phyloP scores from a whole-genome alignment of 2,888 invertebrate genomes.

The Ophion ventricosus region DNA sequence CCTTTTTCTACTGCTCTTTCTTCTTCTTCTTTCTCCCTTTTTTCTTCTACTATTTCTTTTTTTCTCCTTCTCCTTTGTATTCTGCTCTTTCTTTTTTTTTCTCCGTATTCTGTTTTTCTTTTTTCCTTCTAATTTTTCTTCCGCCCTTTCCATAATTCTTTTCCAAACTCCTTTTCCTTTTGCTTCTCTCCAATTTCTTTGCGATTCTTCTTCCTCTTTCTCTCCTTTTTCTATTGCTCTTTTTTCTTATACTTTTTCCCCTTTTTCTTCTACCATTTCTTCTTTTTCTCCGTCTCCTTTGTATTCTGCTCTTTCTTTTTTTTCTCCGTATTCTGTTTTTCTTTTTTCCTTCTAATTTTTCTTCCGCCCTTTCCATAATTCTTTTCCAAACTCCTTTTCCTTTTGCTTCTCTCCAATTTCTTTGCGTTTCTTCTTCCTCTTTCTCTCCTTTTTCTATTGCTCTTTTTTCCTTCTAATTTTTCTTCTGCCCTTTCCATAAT shows the following conservation, averaged over 20 bases:
- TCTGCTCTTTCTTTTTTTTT: neutral
- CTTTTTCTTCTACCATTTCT: neutral
- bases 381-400: slow-evolving; percentile 4
- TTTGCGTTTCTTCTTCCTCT: neutral
- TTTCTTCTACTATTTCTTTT: no score
- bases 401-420: neutral
- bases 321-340: no score
- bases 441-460: neutral
- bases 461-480: no score
- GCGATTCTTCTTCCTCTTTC: slow-evolving; percentile 6
- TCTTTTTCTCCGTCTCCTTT: neutral
- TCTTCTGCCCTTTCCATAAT: no score
- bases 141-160: slow-evolving; percentile 8
- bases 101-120: no score
- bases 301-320: neutral
- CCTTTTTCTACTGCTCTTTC: neutral
- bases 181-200: neutral
- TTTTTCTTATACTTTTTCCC: neutral
- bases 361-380: neutral
- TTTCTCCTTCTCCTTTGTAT: no score
- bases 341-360: no score
- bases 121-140: no score
- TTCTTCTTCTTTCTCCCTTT: no score
- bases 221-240: neutral
- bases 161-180: neutral